Evolutionary conservation across 2,797 vertebrate species (phyloP).

Genomic region (Xiphorhynchus erythropygius): DNA sequence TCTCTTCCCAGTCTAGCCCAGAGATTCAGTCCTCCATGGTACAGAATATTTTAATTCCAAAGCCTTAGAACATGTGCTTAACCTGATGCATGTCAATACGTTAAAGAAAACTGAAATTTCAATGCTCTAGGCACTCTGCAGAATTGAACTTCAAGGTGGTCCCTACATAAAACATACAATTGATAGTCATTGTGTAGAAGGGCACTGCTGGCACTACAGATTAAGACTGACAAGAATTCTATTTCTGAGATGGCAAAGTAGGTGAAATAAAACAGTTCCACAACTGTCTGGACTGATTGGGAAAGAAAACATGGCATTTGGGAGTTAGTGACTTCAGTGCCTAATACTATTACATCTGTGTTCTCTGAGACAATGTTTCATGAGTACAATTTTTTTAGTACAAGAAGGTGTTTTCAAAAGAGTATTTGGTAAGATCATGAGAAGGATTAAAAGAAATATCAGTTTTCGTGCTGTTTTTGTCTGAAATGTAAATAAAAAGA

Average conservation of each 20-base stretch:
- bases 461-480: background rate
- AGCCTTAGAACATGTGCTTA: background rate
- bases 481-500: background rate
- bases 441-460: background rate
- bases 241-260: background rate
- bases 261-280: background rate
- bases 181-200: background rate
- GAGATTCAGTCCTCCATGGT: background rate
- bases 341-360: fast-evolving
- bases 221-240: background rate
- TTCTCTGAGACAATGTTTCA: background rate
- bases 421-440: background rate
- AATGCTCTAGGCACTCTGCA: background rate
- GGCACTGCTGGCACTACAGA: background rate
- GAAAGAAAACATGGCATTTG: background rate
- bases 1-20: background rate
- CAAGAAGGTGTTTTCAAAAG: background rate
- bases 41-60: background rate
- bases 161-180: background rate
- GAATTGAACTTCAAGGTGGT: background rate
- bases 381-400: background rate
- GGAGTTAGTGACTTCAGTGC: background rate
- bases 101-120: background rate
- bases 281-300: background rate
- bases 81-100: background rate